phyloP scores from a whole-genome alignment of 2,888 invertebrate genomes.

The Leptinotarsa rubiginosa region DNA sequence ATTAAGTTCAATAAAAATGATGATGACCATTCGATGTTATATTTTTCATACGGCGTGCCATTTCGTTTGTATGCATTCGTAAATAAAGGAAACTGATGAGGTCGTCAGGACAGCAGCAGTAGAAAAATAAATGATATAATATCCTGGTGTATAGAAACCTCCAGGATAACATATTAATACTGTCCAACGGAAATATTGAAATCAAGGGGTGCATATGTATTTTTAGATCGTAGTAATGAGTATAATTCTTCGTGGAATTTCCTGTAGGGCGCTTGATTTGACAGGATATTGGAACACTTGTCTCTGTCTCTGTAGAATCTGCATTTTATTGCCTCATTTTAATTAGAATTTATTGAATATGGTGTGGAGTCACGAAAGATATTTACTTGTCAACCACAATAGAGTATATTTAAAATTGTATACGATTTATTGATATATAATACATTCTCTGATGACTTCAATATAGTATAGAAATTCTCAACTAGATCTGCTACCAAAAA shows the following conservation, averaged over 20 bases:
- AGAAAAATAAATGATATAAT: constrained; percentile 62
- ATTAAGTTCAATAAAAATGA: constrained; percentile 57
- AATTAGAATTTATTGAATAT: constrained; percentile 30
- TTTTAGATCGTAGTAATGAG: constrained; percentile 62
- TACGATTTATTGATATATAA: too few relatives aligned
- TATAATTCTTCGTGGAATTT: constrained; percentile 62
- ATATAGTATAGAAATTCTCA: too few relatives aligned
- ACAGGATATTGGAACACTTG: constrained; percentile 65
- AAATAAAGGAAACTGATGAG: constrained; percentile 54
- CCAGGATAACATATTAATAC: constrained; percentile 63
- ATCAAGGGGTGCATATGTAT: constrained; percentile 66
- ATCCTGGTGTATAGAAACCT: constrained; percentile 60
- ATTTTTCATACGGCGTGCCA: constrained; percentile 29
- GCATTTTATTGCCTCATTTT: constrained; percentile 39
- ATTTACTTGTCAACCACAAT: constrained; percentile 3
- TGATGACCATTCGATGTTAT: constrained; percentile 43
- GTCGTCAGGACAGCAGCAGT: constrained; percentile 52
- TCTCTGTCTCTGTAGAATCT: constrained; percentile 57
- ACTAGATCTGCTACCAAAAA: too few relatives aligned
- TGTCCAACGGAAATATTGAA: constrained; percentile 64
- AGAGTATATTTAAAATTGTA: not conserved
- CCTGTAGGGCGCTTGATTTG: constrained; percentile 60
- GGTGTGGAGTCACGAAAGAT: constrained; percentile 14
- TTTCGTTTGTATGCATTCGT: constrained; percentile 52
- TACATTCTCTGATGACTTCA: too few relatives aligned